phyloP scores from a whole-genome alignment of 2,797 vertebrate species.

The Gymnodraco acuticeps region DNA sequence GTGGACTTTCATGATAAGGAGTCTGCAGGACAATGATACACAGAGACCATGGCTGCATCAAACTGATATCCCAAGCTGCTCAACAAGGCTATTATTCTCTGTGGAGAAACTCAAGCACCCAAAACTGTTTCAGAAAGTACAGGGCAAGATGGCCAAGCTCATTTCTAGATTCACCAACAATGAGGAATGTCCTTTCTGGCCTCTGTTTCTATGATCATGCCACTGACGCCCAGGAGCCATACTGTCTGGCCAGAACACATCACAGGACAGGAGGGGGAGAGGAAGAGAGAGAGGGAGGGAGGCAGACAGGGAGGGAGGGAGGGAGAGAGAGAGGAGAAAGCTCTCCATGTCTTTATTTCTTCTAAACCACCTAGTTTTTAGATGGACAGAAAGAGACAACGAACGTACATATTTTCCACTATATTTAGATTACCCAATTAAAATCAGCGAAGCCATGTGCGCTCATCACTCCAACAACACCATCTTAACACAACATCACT shows the following conservation, averaged over 20 bases:
- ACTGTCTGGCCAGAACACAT: constrained; percentile 85
- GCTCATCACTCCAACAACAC: not conserved
- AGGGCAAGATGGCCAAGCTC: constrained; percentile 51
- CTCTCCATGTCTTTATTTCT: constrained; percentile 32
- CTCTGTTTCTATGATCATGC: constrained; percentile 81
- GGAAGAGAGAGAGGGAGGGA: constrained; percentile 21
- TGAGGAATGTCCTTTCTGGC: constrained; percentile 81
- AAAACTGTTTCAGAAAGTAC: constrained; percentile 34
- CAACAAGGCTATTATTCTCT: constrained; percentile 38
- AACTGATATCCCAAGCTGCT: constrained; percentile 13
- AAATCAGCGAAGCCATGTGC: not conserved
- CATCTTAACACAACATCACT: constrained; percentile 7
- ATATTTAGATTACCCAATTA: not conserved
- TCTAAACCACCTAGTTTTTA: not conserved
- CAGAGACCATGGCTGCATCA: constrained; percentile 13
- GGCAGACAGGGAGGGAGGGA: not conserved
- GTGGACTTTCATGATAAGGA: constrained; percentile 47
- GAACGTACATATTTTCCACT: not conserved
- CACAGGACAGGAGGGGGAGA: constrained; percentile 80
- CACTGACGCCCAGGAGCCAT: constrained; percentile 84
- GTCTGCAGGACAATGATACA: constrained; percentile 22
- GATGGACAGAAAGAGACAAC: not conserved
- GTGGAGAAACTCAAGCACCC: constrained; percentile 23
- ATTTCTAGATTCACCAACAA: constrained; percentile 76
- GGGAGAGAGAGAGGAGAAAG: constrained; percentile 9